Conservation (phyloP, 2,888 invertebrate species). For the Orthonevra nobilis region DNA sequence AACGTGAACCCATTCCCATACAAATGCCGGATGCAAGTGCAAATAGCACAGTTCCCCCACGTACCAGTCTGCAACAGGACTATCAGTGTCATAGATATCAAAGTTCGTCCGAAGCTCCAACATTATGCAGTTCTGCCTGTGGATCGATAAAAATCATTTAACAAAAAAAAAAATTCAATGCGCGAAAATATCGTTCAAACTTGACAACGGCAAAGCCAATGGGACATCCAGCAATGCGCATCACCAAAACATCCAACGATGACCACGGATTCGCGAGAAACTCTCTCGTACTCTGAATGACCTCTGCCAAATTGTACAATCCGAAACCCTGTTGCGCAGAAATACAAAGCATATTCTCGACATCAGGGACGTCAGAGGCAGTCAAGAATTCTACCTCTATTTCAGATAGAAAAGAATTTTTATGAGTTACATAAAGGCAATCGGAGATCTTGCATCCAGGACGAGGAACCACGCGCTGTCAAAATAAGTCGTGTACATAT, state of each 20-base stretch:
- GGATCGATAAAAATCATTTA: not conserved
- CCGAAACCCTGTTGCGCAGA: not conserved
- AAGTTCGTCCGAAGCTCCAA: constrained; percentile 25
- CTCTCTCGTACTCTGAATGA: constrained; percentile 69
- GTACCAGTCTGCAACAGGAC: constrained; percentile 50
- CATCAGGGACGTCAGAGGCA: constrained; percentile 66
- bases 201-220: constrained; percentile 75
- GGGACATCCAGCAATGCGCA: constrained; percentile 71
- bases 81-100: constrained; percentile 29
- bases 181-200: constrained; percentile 59
- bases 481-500: too few species aligned
- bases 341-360: constrained; percentile 59
- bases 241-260: constrained; percentile 71
- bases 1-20: constrained; percentile 73
- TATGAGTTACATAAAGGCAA: constrained; percentile 75
- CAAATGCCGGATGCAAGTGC: constrained; percentile 75
- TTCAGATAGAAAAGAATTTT: constrained; percentile 74
- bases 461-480: constrained; percentile 74
- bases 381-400: constrained; percentile 70
- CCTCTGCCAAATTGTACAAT: constrained; percentile 55
- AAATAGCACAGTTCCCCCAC: constrained; percentile 74
- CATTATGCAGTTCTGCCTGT: constrained; percentile 36
- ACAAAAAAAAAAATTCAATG: not conserved
- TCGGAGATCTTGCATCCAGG: constrained; percentile 72
- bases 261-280: constrained; percentile 70